Evolutionary conservation across 2,888 invertebrate species (phyloP), one percentile per base, ranked within the genome.

Genomic region (Zygaena filipendulae): DNA sequence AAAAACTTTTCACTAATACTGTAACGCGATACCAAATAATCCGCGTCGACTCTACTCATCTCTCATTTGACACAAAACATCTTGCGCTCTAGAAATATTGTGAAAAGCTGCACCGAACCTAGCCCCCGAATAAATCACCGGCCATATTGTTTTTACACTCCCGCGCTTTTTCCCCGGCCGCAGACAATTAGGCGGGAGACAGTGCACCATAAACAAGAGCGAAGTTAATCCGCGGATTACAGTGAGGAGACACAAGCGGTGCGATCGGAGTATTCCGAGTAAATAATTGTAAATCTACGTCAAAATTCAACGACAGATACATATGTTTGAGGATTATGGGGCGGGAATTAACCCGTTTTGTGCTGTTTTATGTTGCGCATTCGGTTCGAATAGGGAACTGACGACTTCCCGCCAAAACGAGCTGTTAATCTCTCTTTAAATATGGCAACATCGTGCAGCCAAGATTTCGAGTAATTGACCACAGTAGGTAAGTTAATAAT

Each of bases 221-320:
- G 45, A 45, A 43, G 56, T 45, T 79, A 70, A 77, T 69, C 77
- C 63, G 48, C 51, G 62, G 74, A 60, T 75, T 70, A 75, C 51
- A 44, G 47, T 55, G 70, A 71, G 58, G 55, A 51, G 61, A 63
- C 66, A 59, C 74, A 64, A 55, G 62, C 68, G 61, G 68, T 51
- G 61, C 47, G 58, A 54, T 47, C 47, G 46, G 47, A 47, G 56
- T 44, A 50, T 59, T 67, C 62, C 69, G 59, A 57, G 66, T 72
- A 77, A 80, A 81, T 80, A 80, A 77, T 70, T 75, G 79, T 81
- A 80, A 81, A 81, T 81, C 81, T 74, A 63, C 52, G 80, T 81
- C 81, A 74, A 75, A 74, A 75, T 63, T 59, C 58, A 68, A 63
- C 62, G 72, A 72, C 72, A 66, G 57, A 59, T 70, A 75, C 81